Base-by-base conservation (phyloP, 2,797 vertebrate species). In the Danio choprae region DNA sequence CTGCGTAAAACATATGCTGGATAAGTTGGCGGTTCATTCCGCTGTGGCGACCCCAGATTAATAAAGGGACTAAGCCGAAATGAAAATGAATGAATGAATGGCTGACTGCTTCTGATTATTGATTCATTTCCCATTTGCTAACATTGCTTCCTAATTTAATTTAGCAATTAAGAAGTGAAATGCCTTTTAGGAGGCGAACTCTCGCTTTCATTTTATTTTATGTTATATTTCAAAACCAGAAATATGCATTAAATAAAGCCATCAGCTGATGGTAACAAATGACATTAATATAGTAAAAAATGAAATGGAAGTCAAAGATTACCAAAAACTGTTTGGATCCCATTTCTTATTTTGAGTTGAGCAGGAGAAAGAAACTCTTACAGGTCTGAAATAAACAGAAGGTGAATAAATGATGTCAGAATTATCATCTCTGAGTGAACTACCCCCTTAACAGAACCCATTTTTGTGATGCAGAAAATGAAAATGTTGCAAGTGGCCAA, bases 91-190 rank as follows among this genome's bases (percentile, higher is more conserved):
- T n/a, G n/a, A n/a, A n/a, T n/a, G n/a, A 48, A 69, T 43, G 73
- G 46, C n/a, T 72, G 80, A 68, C 9, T 67, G 56, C 56, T 74
- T 76, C 40, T 29, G 16, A 76, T 43, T 82, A 62, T 55, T 20
- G 50, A 76, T 67, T 72, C 4, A 59, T 70, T 78, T 74, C 69
- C 63, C 62, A 65, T 79, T 62, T 63, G 36, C 53, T 65, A 43
- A 75, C 43, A 70, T 50, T 64, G 29, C 50, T 77, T 43, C n/a
- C 29, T 69, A 18, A n/a, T 55, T 79, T 79, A 59, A 55, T 78
- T 53, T 46, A 48, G 18, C 41, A 15, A 59, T 53, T 74, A 74
- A 73, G 58, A 58, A 58, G 41, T 38, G 12, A 72, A 56, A 72
- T 36, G 55, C 13, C n/a, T 59, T 46, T 44, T 41, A 63, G 38